Base-by-base conservation (phyloP, 2,113 vertebrate species). In the Serilophus lunatus region DNA sequence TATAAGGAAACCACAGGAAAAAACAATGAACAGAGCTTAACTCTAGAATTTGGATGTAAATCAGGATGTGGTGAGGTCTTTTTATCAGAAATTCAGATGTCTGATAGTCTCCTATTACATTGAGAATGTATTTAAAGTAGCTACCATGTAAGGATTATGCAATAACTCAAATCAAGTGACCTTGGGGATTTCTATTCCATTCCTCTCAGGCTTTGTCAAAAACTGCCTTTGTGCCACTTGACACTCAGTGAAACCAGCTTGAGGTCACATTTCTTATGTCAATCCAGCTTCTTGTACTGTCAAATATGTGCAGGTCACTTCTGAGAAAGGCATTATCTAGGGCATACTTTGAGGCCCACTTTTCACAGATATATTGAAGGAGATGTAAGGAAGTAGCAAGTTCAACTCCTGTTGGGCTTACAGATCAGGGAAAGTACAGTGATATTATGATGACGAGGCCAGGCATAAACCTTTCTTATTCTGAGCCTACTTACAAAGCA, bases 21-120 rank as follows among this genome's bases (percentile, higher is more conserved):
- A 89, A 89, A 2, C n/a, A 87, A 53, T 54, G 74, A 95, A 82
- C 23, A 77, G 49, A 82, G 42, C 19, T 91, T 88, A 92, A 59
- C 42, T 91, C 23, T 14, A 45, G 36, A 90, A 56, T 80, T 51
- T 85, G 82, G 38, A 88, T 70, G 40, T 18, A 54, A 77, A 86
- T 82, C 93, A 95, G 91, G 91, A 95, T 95, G 93, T 95, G 87
- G 90, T 94, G 66, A 96, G 59, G 26, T 82, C 90, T 96, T 90
- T 96, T 95, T 93, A 94, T 95, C 85, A 68, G 81, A 80, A 44
- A 76, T 54, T 91, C 2, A 0, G 24, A 40, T 82, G 72, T 76
- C 86, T 92, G 72, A 71, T 84, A 54, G 63, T 91, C 81, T 95
- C 81, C 54, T 82, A 10, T 94, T 94, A 90, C 86, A 86, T 47